Base-by-base conservation (phyloP, 2,888 invertebrate species). In the Aphidius colemani region DNA sequence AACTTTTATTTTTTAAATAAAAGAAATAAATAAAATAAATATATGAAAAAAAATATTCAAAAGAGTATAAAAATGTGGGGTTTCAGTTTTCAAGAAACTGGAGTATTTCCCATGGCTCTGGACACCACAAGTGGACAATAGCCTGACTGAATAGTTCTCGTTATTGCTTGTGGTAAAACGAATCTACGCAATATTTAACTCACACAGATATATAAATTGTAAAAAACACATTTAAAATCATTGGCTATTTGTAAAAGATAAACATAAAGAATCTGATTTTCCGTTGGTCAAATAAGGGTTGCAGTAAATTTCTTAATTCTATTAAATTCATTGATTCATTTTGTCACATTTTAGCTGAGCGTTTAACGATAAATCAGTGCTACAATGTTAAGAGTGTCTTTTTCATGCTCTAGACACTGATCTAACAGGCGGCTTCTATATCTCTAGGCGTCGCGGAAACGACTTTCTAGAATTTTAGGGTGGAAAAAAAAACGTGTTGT, bases 231-330 rank as follows among this genome's bases (percentile, higher is more conserved):
- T 30, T 30, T 30, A 18, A 18, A 18, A n/a, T n/a, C n/a, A n/a
- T n/a, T 3, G 4, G 30, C 30, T 30, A 56, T 30, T n/a, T 9
- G 59, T 50, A 41, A 59, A 30, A 48, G 18, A 63, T 61, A 56
- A 59, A 18, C 2, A 18, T 18, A 18, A 51, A 44, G 59, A 59
- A 46, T 49, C 57, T 64, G 41, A 48, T 13, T 40, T 59, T 61
- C 53, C 65, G 68, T 64, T 70, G 66, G 69, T 72, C 72, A 69
- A 71, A 72, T 75, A 75, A 76, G 76, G 76, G 76, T 76, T 76
- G 74, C 68, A 68, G 59, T 55, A 3, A 30, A 30, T 30, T 30
- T 30, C 30, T 30, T 30, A 30, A 30, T 30, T 30, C 30, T 30
- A 30, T 30, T 5, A 30, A 30, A 30, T 56, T 64, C 43, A 53